Conservation (phyloP, 2,113 vertebrate species). For the Labeo rohita region DNA sequence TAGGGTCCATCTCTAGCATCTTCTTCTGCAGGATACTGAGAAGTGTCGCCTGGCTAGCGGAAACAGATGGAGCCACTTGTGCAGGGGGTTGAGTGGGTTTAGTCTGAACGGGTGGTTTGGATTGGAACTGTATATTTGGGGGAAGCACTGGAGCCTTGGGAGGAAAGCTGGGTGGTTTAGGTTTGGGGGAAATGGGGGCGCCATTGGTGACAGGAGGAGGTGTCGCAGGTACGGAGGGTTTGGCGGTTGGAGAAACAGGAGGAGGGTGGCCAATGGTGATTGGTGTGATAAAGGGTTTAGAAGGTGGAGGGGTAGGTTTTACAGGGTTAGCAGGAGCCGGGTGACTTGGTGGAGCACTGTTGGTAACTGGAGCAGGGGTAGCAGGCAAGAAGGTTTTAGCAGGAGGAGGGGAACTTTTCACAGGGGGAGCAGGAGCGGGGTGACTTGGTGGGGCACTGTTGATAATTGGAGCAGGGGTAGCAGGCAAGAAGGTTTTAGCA, state of each 20-base stretch:
- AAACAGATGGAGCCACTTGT: conserved; percentile 49
- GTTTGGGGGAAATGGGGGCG: conserved; percentile 44
- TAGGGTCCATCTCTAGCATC: conserved; percentile 80
- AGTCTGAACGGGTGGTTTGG: conserved; percentile 52
- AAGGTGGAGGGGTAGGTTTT: conserved; percentile 47
- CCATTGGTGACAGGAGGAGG: not conserved
- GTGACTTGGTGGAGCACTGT: not conserved
- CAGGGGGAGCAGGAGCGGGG: conserved; percentile 44
- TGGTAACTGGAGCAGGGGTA: not conserved
- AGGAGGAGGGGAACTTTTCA: conserved; percentile 46
- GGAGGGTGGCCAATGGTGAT: not conserved
- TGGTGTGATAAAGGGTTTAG: not conserved
- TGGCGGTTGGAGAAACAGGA: not conserved
- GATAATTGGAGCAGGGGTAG: not conserved
- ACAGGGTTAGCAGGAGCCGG: conserved; percentile 41
- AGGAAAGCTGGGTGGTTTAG: conserved; percentile 56
- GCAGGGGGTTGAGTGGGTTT: conserved; percentile 39
- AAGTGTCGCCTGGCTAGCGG: conserved; percentile 72
- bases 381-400: not conserved
- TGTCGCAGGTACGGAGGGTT: not conserved
- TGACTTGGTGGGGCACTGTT: not conserved
- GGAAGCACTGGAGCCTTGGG: conserved; percentile 28
- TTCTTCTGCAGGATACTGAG: conserved; percentile 80
- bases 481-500: not conserved
- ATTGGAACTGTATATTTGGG: conserved; percentile 54